Evolutionary conservation across 2,797 vertebrate genomes (phyloP).

Genomic region (Trichosurus vulpecula): DNA sequence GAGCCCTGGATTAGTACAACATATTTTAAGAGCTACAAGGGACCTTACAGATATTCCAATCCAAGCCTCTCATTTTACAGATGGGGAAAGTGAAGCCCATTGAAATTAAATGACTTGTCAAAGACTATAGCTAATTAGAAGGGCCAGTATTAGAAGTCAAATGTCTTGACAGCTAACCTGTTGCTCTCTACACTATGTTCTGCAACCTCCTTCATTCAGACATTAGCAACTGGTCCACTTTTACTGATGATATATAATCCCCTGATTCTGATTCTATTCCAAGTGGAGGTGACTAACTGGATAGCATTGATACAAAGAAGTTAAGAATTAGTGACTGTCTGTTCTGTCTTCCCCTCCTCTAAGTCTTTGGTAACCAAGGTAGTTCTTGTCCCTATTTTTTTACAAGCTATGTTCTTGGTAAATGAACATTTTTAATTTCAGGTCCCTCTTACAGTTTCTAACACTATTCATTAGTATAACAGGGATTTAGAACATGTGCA

Average conservation of each 20-base stretch:
- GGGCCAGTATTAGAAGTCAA: no score
- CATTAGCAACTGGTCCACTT: neutral
- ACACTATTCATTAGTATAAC: neutral
- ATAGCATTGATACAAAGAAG: neutral
- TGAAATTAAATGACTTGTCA: neutral
- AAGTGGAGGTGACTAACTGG: neutral
- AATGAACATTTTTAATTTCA: neutral
- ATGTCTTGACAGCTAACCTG: neutral
- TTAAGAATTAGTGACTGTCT: neutral
- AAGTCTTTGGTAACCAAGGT: neutral
- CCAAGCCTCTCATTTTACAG: neutral
- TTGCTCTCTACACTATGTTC: neutral
- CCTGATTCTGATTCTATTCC: neutral
- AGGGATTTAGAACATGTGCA: neutral
- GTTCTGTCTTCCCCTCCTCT: neutral
- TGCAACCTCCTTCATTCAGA: neutral
- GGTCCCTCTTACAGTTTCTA: neutral
- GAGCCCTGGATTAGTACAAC: neutral
- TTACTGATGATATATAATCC: neutral
- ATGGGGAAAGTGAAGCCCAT: neutral
- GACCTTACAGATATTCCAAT: neutral
- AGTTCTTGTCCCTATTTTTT: neutral
- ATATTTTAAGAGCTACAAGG: neutral
- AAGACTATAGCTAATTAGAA: neutral
- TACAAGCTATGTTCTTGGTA: neutral